A percentile compares a stretch with the other conserved stretches of the same genome.
Evolutionary conservation across 1,140 invertebrate species (phyloP).

Genomic region (Drosophila kanapiae): DNA sequence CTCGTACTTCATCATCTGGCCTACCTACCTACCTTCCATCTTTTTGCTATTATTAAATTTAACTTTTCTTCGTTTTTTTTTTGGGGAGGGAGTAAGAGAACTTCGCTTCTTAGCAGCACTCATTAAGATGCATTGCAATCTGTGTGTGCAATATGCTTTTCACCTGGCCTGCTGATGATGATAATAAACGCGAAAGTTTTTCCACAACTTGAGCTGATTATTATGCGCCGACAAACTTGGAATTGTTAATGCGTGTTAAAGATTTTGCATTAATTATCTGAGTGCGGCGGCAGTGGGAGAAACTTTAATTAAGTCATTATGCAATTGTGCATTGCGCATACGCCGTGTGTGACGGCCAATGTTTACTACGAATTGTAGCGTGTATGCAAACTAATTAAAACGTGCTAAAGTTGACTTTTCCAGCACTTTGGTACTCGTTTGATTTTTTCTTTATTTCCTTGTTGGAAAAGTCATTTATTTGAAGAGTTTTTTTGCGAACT

Average conservation of each 20-base stretch:
- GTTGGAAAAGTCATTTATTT: slow-evolving; percentile 49
- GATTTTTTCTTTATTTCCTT: background rate
- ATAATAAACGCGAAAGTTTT: slow-evolving; percentile 73
- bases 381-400: slow-evolving; percentile 74
- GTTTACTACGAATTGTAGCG: slow-evolving; percentile 26
- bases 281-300: slow-evolving; percentile 6
- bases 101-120: slow-evolving; percentile 27
- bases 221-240: slow-evolving; percentile 75
- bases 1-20: slow-evolving; percentile 31
- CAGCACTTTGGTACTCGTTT: slow-evolving; percentile 1
- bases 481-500: background rate
- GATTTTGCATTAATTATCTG: slow-evolving; percentile 81
- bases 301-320: slow-evolving; percentile 80
- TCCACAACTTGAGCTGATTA: slow-evolving; percentile 72
- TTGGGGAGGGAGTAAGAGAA: background rate
- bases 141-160: slow-evolving; percentile 66
- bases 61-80: slow-evolving; percentile 9
- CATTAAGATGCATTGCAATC: slow-evolving; percentile 66
- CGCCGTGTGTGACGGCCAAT: slow-evolving; percentile 21
- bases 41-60: slow-evolving; percentile 4
- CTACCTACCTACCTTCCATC: slow-evolving; percentile 5
- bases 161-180: slow-evolving; percentile 40
- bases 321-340: slow-evolving; percentile 64
- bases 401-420: slow-evolving; percentile 34
- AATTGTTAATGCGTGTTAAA: slow-evolving; percentile 82